These are phyloP conservation scores for Mormyrus iriodes DNA, from an alignment of 2,113 vertebrate species.

Conservation along the genomic window DNA sequence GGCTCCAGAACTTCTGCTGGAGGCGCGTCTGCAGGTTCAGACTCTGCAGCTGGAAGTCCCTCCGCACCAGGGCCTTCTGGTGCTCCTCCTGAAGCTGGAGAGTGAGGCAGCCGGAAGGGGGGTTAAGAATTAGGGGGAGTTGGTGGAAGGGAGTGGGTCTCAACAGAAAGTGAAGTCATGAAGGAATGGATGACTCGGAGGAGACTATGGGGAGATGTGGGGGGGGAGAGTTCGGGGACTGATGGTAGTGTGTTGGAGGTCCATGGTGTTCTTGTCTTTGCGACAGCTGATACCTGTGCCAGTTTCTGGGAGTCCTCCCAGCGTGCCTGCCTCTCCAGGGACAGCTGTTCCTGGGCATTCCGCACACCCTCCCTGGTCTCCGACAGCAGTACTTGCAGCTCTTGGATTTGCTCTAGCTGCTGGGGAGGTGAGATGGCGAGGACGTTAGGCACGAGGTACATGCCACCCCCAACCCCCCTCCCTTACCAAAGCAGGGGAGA, in stretches of 20 bases:
- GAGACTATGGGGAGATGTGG: background rate
- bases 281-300: constrained; percentile 66
- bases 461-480: background rate
- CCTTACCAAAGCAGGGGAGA: background rate
- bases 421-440: background rate
- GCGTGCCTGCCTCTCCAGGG: constrained; percentile 69
- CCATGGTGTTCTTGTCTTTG: background rate
- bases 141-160: background rate
- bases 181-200: background rate
- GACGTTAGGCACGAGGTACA: background rate
- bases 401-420: constrained; percentile 59
- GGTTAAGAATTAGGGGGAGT: background rate
- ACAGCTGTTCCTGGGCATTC: constrained; percentile 70
- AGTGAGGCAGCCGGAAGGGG: background rate
- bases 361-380: constrained; percentile 70
- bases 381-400: constrained; percentile 66
- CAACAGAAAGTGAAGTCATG: background rate
- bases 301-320: constrained; percentile 74
- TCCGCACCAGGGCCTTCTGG: constrained; percentile 79
- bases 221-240: background rate
- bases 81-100: constrained; percentile 85
- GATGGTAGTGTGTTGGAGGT: background rate
- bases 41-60: constrained; percentile 95
- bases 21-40: constrained; percentile 83
- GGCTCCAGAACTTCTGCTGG: constrained; percentile 92